phyloP scores from a whole-genome alignment of 1,140 invertebrate species.

The Cotesia chilonis region DNA sequence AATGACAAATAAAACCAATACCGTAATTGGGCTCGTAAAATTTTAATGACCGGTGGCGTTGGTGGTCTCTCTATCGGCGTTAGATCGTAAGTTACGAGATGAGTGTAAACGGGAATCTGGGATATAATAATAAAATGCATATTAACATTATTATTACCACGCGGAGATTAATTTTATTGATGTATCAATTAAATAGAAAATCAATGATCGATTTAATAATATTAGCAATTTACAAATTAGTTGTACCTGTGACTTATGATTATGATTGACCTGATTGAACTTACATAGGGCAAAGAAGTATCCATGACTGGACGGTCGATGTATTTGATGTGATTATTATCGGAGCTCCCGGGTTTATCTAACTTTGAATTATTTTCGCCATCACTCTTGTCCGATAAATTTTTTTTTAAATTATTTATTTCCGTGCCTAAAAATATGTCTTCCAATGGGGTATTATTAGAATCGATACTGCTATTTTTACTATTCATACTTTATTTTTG shows the following conservation, averaged over 20 bases:
- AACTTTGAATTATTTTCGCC: slow-evolving; percentile 1
- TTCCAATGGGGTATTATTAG: too few relatives aligned
- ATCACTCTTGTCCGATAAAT: not conserved
- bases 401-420: not conserved
- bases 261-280: slow-evolving; percentile 23
- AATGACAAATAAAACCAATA: not conserved
- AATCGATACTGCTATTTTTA: too few relatives aligned
- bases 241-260: too few relatives aligned
- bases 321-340: not conserved
- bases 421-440: too few relatives aligned
- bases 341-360: not conserved
- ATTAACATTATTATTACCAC: too few relatives aligned
- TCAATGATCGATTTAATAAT: too few relatives aligned
- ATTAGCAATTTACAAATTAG: too few relatives aligned
- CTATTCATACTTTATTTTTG: too few relatives aligned
- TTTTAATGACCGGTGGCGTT: slow-evolving; percentile 43
- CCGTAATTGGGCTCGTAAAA: slow-evolving; percentile 35
- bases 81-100: slow-evolving; percentile 50
- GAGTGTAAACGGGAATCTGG: slow-evolving; percentile 54
- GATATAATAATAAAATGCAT: not conserved
- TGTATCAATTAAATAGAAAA: too few relatives aligned
- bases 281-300: slow-evolving; percentile 51
- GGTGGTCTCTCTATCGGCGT: slow-evolving; percentile 45
- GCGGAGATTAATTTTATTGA: too few relatives aligned
- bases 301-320: slow-evolving; percentile 40